Percentiles rank a stretch among this genome's conserved stretches.
Conservation (phyloP, 1,140 invertebrate species). For the Coenobita brevimanus region DNA sequence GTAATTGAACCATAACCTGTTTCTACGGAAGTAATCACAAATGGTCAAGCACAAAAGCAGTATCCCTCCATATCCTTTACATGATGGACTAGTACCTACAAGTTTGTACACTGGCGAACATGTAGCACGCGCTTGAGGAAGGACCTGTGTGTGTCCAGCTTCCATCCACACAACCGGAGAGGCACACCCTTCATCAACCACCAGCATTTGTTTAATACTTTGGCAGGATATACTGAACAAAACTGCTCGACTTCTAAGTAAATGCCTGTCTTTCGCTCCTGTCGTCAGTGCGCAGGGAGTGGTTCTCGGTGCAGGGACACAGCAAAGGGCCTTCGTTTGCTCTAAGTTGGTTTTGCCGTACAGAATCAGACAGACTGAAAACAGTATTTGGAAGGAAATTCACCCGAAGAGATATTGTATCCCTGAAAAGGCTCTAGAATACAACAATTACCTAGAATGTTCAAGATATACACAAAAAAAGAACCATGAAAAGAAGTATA, state of each 20-base stretch:
- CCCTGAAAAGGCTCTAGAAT: background rate
- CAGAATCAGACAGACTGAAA: constrained; percentile 19
- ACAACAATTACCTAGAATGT: background rate
- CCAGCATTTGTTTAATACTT: constrained; percentile 31
- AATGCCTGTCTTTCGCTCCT: no score
- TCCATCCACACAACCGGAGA: constrained; percentile 51
- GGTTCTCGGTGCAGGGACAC: constrained; percentile 50
- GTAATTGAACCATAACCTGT: no score
- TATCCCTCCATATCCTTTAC: constrained; percentile 48
- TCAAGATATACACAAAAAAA: no score
- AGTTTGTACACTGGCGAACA: constrained; percentile 66
- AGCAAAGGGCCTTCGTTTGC: constrained; percentile 51
- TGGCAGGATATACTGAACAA: constrained; percentile 47
- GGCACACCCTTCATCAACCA: constrained; percentile 36
- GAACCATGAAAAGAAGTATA: background rate
- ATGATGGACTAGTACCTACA: constrained; percentile 51
- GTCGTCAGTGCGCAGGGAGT: constrained; percentile 18
- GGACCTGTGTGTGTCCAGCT: constrained; percentile 53
- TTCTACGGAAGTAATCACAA: constrained; percentile 34
- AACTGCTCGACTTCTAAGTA: background rate
- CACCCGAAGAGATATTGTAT: constrained; percentile 27
- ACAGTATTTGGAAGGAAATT: constrained; percentile 40
- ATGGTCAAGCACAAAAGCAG: background rate
- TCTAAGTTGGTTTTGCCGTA: constrained; percentile 47
- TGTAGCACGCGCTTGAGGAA: constrained; percentile 60